These are phyloP conservation scores for Aethes cnicana DNA, from an alignment of 2,888 invertebrate species.

Conservation along the genomic window DNA sequence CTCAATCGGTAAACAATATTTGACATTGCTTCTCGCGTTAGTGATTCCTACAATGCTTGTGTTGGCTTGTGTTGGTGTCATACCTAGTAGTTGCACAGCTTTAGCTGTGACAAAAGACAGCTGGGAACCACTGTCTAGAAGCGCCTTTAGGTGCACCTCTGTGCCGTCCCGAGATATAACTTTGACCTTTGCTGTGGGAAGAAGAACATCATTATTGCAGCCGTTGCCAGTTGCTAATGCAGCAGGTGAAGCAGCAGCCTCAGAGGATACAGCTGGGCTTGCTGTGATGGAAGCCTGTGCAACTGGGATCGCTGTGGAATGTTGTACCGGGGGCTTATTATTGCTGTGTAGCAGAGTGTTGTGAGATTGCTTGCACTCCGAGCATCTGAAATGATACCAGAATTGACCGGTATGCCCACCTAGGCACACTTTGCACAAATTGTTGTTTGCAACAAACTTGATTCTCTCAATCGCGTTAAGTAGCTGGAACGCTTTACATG, in stretches of 20 bases:
- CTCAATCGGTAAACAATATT: constrained; percentile 22
- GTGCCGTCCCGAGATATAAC: constrained; percentile 18
- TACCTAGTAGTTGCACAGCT: constrained; percentile 9
- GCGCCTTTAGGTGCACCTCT: constrained; percentile 24
- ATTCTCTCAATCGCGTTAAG: constrained; percentile 3
- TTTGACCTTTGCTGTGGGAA: constrained; percentile 29
- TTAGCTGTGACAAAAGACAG: constrained; percentile 16
- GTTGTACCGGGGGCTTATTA: not conserved
- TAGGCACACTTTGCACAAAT: constrained; percentile 19
- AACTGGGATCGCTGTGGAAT: not conserved
- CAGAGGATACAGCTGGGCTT: too few species aligned
- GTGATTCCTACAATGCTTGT: constrained; percentile 20
- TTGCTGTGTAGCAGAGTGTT: constrained; percentile 26
- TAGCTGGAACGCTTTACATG: constrained; percentile 17
- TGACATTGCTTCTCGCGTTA: constrained; percentile 12
- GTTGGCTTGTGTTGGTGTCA: constrained; percentile 1
- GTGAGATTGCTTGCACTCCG: constrained; percentile 27
- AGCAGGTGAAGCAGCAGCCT: not conserved
- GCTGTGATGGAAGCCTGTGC: not conserved
- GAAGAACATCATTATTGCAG: constrained; percentile 14
- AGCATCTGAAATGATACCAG: constrained; percentile 27
- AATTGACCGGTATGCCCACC: constrained; percentile 26
- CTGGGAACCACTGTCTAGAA: constrained; percentile 32
- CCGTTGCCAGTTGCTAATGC: constrained; percentile 4
- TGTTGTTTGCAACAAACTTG: constrained; percentile 11